Conservation (phyloP, 2,797 vertebrate genomes). For the Champsocephalus esox region DNA sequence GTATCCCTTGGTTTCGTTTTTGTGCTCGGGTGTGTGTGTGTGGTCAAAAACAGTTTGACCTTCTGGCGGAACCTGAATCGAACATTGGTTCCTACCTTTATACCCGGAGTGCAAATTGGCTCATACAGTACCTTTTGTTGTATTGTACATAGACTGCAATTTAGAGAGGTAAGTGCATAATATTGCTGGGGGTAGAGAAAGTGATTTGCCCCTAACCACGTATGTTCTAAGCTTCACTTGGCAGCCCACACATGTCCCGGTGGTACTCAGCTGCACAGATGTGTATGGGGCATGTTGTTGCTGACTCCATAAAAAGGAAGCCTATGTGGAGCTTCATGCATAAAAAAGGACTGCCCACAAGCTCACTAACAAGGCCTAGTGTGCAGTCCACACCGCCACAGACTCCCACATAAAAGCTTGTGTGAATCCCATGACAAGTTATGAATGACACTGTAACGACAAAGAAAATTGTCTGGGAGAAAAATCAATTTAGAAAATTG, state of each 20-base stretch:
- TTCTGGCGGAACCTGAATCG: too few species aligned
- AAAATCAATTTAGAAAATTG: constrained; percentile 86
- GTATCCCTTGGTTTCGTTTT: too few species aligned
- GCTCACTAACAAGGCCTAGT: constrained; percentile 9
- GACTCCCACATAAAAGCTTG: constrained; percentile 42
- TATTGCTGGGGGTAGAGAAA: constrained; percentile 18
- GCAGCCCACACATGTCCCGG: background rate
- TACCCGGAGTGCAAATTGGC: too few species aligned
- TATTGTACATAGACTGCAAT: constrained; percentile 3
- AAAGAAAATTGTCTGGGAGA: constrained; percentile 80
- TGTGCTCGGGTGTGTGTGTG: too few species aligned
- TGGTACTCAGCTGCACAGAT: constrained; percentile 8
- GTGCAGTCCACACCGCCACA: constrained; percentile 2
- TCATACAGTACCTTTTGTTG: constrained; percentile 5
- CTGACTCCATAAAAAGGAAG: constrained; percentile 7
- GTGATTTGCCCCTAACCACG: constrained; percentile 28
- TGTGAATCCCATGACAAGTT: constrained; percentile 72
- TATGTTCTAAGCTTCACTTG: constrained; percentile 6
- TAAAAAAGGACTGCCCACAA: background rate
- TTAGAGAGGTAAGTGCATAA: too few species aligned
- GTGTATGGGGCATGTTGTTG: constrained; percentile 11
- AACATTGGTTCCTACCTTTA: too few species aligned
- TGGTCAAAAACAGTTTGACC: too few species aligned
- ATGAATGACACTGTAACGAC: constrained; percentile 73
- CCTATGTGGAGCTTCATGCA: background rate